Base-by-base conservation (phyloP, 1,140 invertebrate species). In the Drosophila novamexicana region DNA sequence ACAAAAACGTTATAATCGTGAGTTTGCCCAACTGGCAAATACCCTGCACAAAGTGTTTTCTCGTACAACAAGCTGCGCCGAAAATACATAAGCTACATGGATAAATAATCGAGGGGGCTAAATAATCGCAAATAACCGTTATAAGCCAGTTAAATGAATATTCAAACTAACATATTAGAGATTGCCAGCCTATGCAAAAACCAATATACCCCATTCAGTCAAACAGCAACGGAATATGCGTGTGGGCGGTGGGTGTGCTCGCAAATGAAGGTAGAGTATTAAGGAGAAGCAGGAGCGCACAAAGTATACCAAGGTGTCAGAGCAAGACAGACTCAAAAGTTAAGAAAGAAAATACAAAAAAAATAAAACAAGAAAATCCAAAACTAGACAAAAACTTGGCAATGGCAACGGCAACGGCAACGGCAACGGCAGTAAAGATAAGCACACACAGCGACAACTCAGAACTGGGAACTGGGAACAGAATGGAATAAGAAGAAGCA, bases 361-460 rank as follows among this genome's bases (percentile, higher is more conserved):
- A 6, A 34, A 1, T 14, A 53, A 34, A 18, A 18, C 18, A 5
- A 14, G 5, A 37, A 54, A 54, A 74, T 61, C 62, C 61, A 79
- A 81, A 89, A 86, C 83, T 83, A 86, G 79, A 83, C 78, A 77
- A 83, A 86, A 88, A 83, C 72, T 83, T 79, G 72, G 79, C 79
- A 77, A 79, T 83, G 79, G 56, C 72, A 76, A 79, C 50, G 56
- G 42, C 47, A 81, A 12, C 22, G 22, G 39, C 39, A 18, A 22
- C 18, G 18, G 67, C 75, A 64, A 56, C 54, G 52, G 40, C 45
- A 82, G 45, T 73, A 66, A 76, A 76, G 50, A 56, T 47, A 77
- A 64, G 75, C 73, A 53, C 47, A 66, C 62, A 68, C 32, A 44
- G 49, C 18, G 49, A 49, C 32, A 40, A 37, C 65, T 39, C 32